Evolutionary conservation across 2,797 vertebrate genomes (phyloP).

Genomic region (Rousettus madagascariensis): DNA sequence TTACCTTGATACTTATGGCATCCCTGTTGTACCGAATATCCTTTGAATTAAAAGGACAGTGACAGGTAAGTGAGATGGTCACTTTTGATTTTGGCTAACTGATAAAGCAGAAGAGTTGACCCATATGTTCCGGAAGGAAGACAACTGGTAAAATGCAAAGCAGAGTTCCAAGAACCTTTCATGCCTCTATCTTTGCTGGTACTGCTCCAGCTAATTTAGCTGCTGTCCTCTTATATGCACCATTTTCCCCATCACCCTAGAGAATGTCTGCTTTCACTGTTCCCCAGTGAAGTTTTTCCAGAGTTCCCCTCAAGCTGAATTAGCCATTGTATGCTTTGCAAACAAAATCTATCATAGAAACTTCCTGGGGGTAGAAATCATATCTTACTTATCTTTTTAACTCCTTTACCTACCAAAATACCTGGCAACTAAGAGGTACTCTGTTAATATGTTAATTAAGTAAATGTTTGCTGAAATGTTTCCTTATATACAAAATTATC

Average conservation of each 20-base stretch:
- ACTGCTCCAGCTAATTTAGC: neutral
- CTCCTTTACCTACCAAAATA: slow-evolving; percentile 22
- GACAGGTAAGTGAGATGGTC: neutral
- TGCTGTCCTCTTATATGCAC: neutral
- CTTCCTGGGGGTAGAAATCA: neutral
- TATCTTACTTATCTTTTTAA: neutral
- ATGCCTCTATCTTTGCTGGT: neutral
- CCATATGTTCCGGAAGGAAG: neutral
- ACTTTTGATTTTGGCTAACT: neutral
- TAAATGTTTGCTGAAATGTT: neutral
- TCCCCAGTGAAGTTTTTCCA: neutral
- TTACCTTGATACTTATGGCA: neutral
- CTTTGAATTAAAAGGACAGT: slow-evolving; percentile 38
- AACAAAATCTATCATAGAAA: slow-evolving; percentile 7
- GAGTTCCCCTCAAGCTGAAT: neutral
- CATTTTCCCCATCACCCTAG: neutral
- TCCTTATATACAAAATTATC: neutral
- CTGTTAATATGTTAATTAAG: slow-evolving; percentile 20
- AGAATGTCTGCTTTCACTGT: neutral
- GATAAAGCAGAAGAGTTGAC: neutral
- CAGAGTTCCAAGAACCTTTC: neutral
- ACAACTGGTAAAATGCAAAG: neutral
- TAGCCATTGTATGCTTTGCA: neutral
- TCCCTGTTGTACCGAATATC: neutral
- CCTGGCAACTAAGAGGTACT: neutral